Conservation (phyloP, 2,888 invertebrate species). For the Spodoptera littoralis region DNA sequence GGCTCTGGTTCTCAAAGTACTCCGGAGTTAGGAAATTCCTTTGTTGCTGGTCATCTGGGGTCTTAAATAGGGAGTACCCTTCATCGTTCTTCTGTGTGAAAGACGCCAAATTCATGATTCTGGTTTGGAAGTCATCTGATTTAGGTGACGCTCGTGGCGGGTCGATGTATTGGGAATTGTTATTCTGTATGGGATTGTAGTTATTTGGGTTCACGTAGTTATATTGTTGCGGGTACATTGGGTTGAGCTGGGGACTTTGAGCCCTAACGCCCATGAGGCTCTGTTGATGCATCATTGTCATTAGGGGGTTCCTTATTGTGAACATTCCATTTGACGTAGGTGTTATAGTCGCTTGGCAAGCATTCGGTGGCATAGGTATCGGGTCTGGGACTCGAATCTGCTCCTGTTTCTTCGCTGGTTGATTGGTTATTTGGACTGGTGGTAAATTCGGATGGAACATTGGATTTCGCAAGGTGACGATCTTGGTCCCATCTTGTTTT, state of each 20-base stretch:
- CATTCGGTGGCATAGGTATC: constrained; percentile 83
- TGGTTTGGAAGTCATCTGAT: constrained; percentile 74
- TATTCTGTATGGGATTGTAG: constrained; percentile 60
- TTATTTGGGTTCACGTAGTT: constrained; percentile 75
- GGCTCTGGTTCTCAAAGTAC: constrained; percentile 71
- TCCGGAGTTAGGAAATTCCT: constrained; percentile 75
- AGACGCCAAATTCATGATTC: constrained; percentile 81
- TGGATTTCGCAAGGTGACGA: constrained; percentile 94
- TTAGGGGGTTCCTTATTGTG: constrained; percentile 93
- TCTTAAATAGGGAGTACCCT: constrained; percentile 83
- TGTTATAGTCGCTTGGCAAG: constrained; percentile 86
- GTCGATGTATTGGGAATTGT: constrained; percentile 59
- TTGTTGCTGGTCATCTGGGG: constrained; percentile 73
- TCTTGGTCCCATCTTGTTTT: constrained; percentile 86
- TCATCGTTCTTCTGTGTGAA: constrained; percentile 85
- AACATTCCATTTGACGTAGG: constrained; percentile 92
- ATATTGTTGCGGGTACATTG: constrained; percentile 70
- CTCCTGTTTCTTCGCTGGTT: constrained; percentile 73
- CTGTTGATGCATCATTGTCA: constrained; percentile 87
- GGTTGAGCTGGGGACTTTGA: constrained; percentile 66
- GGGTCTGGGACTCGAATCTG: constrained; percentile 82
- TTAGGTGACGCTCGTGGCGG: constrained; percentile 62
- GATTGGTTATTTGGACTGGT: constrained; percentile 73
- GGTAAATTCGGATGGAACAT: constrained; percentile 91
- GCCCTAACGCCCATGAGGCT: constrained; percentile 71